Evolutionary conservation across 1,140 invertebrate species (phyloP).

Genomic region (Zaprionus lachaisei): DNA sequence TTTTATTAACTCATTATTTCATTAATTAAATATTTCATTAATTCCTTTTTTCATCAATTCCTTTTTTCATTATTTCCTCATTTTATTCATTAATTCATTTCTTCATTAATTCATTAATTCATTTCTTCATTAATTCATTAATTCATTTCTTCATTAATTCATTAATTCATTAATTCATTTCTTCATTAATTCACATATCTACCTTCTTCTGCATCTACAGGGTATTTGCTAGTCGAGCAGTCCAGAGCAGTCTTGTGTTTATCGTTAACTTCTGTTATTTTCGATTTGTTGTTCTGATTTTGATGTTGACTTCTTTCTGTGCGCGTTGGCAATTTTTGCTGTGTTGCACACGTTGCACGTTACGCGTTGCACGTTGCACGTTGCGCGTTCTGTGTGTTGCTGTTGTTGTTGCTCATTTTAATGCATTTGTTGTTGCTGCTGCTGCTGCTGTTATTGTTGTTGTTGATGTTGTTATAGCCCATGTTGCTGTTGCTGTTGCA

Average conservation of each 20-base stretch:
- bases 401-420: constrained; percentile 5
- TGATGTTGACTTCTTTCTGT: constrained; percentile 54
- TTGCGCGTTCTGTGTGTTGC: background rate
- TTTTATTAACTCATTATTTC: too few relatives aligned
- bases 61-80: too few relatives aligned
- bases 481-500: constrained; percentile 4
- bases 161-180: too few relatives aligned
- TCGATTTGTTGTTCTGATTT: constrained; percentile 72
- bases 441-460: background rate
- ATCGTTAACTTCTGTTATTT: background rate
- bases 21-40: too few relatives aligned
- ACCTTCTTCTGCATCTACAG: background rate
- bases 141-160: too few relatives aligned
- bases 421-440: constrained; percentile 10
- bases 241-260: background rate
- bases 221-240: constrained; percentile 6
- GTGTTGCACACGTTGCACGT: constrained; percentile 2
- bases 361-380: background rate
- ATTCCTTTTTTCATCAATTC: too few relatives aligned
- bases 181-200: too few relatives aligned
- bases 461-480: constrained; percentile 27
- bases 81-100: too few relatives aligned
- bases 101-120: too few relatives aligned
- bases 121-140: accelerated
- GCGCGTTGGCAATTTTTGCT: constrained; percentile 44